Conservation (phyloP, 2,888 invertebrate species). For the Eupithecia pulchellata region DNA sequence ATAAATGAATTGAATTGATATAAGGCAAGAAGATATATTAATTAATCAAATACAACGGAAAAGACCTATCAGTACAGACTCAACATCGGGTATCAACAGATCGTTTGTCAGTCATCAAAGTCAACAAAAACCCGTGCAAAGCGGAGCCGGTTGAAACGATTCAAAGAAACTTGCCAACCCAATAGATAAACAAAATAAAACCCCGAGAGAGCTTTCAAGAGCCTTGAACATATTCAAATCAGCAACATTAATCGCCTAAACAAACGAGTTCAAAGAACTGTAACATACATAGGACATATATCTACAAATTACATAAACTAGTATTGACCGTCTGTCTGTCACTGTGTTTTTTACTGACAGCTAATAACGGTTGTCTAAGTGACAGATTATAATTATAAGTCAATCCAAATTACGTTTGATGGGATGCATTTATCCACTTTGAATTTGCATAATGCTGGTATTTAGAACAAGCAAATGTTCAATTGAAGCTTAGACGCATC, state of each 20-base stretch:
- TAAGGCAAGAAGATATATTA: background rate
- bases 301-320: slow-evolving; percentile 24
- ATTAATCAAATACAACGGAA: background rate
- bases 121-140: background rate
- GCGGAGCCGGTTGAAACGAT: background rate
- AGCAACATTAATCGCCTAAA: slow-evolving; percentile 19
- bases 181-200: background rate
- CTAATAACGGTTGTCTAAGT: slow-evolving; percentile 51
- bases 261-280: slow-evolving; percentile 42
- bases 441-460: slow-evolving; percentile 4
- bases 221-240: slow-evolving; percentile 27
- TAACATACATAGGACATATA: slow-evolving; percentile 25
- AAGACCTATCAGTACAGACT: background rate
- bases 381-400: slow-evolving; percentile 13
- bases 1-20: too few relatives aligned
- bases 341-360: slow-evolving; percentile 38
- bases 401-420: slow-evolving; percentile 12
- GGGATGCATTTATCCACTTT: background rate
- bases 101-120: background rate
- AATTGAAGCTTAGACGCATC: background rate
- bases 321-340: slow-evolving; percentile 35
- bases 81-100: background rate
- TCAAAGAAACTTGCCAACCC: background rate
- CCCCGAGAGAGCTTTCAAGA: slow-evolving; percentile 14
- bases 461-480: background rate